phyloP scores from a whole-genome alignment of 2,888 invertebrate genomes.

The Latrodectus hesperus region DNA sequence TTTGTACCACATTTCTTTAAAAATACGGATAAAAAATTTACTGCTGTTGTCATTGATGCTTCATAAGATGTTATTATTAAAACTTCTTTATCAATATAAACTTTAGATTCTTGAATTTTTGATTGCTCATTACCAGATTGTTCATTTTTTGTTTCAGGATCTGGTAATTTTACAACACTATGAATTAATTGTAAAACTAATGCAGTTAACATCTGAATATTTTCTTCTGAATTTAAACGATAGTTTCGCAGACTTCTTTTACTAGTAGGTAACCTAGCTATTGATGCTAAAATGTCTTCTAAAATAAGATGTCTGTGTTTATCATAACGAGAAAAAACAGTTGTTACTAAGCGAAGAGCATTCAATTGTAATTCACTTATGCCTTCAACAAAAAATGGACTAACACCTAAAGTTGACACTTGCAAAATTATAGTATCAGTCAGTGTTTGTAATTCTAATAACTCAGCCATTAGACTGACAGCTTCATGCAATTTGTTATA shows the following conservation, averaged over 20 bases:
- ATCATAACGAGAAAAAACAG: constrained; percentile 96
- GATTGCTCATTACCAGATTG: constrained; percentile 34
- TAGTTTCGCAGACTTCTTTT: constrained; percentile 86
- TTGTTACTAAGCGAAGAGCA: constrained; percentile 94
- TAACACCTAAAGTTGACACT: constrained; percentile 90
- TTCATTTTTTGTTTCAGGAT: constrained; percentile 45
- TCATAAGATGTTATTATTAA: constrained; percentile 93
- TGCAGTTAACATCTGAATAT: constrained; percentile 99
- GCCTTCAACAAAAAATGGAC: constrained; percentile 96
- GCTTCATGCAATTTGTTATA: constrained; percentile 93
- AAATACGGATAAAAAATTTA: constrained; percentile 96
- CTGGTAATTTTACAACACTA: constrained; percentile 90
- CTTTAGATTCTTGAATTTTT: constrained; percentile 45
- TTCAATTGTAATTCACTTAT: constrained; percentile 97
- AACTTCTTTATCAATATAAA: constrained; percentile 81
- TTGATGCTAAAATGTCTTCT: constrained; percentile 97
- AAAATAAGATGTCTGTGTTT: constrained; percentile 93
- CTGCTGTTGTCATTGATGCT: constrained; percentile 93
- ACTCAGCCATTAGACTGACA: constrained; percentile 87
- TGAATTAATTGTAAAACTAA: constrained; percentile 97
- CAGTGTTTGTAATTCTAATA: constrained; percentile 89
- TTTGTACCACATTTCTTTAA: constrained; percentile 82
- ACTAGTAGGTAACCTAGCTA: constrained; percentile 96
- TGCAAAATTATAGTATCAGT: constrained; percentile 93
- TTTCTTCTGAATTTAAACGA: constrained; percentile 83